Conservation (phyloP, 2,113 vertebrate species). For the Strix aluco region DNA sequence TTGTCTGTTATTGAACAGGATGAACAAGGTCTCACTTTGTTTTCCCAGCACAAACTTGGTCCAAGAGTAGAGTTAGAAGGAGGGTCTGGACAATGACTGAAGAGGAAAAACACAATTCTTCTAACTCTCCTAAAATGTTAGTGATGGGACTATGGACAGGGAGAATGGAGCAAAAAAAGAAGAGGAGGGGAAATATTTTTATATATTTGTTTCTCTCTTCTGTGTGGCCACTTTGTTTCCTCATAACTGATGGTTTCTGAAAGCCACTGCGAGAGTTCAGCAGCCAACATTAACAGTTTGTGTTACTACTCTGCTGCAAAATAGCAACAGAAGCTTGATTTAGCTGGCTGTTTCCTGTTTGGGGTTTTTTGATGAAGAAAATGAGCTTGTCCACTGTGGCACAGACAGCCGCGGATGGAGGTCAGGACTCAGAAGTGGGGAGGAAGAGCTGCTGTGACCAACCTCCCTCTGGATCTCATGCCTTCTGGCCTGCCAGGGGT, state of each 20-base stretch:
- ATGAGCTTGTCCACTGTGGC: background rate
- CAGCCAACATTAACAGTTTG: rapidly evolving
- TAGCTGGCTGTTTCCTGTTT: background rate
- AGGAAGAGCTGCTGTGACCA: background rate
- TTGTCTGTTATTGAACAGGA: background rate
- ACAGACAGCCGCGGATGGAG: background rate
- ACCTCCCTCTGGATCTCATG: background rate
- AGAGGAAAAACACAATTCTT: background rate
- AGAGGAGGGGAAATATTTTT: background rate
- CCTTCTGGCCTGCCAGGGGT: background rate
- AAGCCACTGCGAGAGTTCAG: background rate
- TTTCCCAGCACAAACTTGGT: background rate
- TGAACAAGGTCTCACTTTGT: background rate
- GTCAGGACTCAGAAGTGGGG: background rate
- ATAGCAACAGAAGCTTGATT: background rate
- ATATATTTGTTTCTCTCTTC: background rate
- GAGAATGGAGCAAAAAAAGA: background rate
- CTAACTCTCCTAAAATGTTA: background rate
- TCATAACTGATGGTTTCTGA: background rate
- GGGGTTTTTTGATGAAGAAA: background rate
- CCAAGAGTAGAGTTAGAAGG: background rate
- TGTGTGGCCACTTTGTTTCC: background rate
- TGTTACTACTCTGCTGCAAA: background rate
- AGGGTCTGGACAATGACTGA: background rate
- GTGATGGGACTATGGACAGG: background rate